phyloP scores from a whole-genome alignment of 2,797 vertebrate genomes.

The Emys orbicularis region DNA sequence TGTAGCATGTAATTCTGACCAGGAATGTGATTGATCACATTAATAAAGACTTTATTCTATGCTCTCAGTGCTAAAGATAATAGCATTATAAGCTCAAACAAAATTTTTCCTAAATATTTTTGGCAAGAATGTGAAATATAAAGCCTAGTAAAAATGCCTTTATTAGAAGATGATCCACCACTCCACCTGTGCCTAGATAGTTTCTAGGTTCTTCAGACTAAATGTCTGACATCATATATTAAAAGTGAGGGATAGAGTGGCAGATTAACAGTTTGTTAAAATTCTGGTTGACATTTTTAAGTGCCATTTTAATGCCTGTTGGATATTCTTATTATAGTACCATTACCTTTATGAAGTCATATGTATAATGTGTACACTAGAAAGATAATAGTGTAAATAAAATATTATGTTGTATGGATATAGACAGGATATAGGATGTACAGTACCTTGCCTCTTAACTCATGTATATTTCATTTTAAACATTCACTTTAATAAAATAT shows the following conservation, averaged over 20 bases:
- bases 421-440: neutral
- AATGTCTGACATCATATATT: slow-evolving; percentile 53
- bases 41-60: slow-evolving; percentile 38
- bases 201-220: slow-evolving; percentile 43
- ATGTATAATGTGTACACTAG: neutral
- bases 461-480: too few relatives aligned
- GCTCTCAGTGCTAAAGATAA: slow-evolving; percentile 28
- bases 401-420: neutral
- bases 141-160: slow-evolving; percentile 36
- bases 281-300: slow-evolving; percentile 8
- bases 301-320: neutral
- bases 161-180: slow-evolving; percentile 14
- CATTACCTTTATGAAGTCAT: neutral
- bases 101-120: slow-evolving; percentile 57
- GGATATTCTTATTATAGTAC: neutral
- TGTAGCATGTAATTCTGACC: neutral
- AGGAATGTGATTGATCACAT: slow-evolving; percentile 19
- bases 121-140: slow-evolving; percentile 72
- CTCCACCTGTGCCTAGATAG: slow-evolving; percentile 50
- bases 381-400: neutral
- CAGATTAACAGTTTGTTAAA: slow-evolving; percentile 40
- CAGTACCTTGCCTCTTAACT: too few relatives aligned
- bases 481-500: neutral
- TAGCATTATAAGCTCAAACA: slow-evolving; percentile 26
- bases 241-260: slow-evolving; percentile 21